Base-by-base conservation (phyloP, 2,888 invertebrate genomes). In the Cryptocephalus moraei region DNA sequence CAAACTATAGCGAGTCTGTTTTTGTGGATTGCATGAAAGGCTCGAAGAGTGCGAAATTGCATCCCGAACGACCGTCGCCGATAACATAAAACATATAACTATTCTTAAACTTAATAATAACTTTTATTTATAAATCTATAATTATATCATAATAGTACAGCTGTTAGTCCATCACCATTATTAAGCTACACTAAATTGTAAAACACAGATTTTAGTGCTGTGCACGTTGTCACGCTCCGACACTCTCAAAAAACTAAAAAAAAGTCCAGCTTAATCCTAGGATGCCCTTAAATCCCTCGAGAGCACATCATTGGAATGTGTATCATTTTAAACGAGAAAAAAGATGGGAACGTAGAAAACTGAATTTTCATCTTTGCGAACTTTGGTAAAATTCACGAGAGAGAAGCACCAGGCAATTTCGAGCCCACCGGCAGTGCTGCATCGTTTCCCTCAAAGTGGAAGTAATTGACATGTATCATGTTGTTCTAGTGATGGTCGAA, bases 271-370 rank as follows among this genome's bases (percentile, higher is more conserved):
- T 61, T 63, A 64, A 56, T 22, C 59, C 61, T 67, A 67, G 62
- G 70, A 73, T 73, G 72, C 72, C 72, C 72, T 69, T 70, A 63
- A 68, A 73, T 72, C 71, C 72, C 72, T 67, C 67, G 67, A 70
- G 70, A 70, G 68, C 69, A 68, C 62, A 56, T 63, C 66, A 68
- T 49, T 72, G 72, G 72, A 72, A 72, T 72, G 71, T 71, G 66
- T 67, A 56, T 36, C 36, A 22, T 22, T 22, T 22, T 22, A 22
- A 22, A 22, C 6, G 22, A 22, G 22, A 22, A 22, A 22, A 22
- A 2, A 22, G 6, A 22, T 22, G 22, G 22, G 22, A 22, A 22
- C 22, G 22, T 22, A 22, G 22, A 22, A 22, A 22, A 22, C 22
- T 22, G 22, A 22, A 22, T 22, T 22, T 22, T 22, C 22, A 22